phyloP scores from a whole-genome alignment of 2,113 vertebrate species.

The Oreotragus oreotragus region DNA sequence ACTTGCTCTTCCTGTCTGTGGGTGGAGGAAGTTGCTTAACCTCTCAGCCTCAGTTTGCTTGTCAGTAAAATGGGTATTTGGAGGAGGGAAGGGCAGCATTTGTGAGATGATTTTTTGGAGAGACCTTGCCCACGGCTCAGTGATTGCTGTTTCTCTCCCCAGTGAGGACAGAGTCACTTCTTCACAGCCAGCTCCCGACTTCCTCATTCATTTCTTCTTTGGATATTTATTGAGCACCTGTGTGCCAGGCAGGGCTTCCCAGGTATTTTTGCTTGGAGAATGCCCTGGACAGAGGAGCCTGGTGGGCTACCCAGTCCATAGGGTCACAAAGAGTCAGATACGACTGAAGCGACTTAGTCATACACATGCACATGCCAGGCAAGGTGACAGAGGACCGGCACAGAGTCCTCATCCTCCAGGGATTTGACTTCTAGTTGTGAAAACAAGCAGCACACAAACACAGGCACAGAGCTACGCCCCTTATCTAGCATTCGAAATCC shows the following conservation, averaged over 20 bases:
- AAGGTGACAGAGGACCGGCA: background rate
- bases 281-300: background rate
- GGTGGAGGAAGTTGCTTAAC: background rate
- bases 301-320: background rate
- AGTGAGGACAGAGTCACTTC: background rate
- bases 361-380: background rate
- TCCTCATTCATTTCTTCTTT: background rate
- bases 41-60: background rate
- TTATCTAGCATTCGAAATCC: background rate
- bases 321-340: background rate
- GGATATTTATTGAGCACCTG: background rate
- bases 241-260: background rate
- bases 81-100: background rate
- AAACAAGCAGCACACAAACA: background rate
- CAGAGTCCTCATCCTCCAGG: background rate
- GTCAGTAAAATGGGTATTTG: background rate
- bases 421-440: background rate
- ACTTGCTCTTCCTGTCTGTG: background rate
- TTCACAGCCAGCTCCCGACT: background rate
- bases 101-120: background rate
- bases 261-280: background rate
- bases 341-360: background rate
- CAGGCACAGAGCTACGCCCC: rapidly evolving
- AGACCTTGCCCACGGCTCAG: background rate
- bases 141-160: background rate